Conservation (phyloP, 2,888 invertebrate species). For the Morpho deidamia region DNA sequence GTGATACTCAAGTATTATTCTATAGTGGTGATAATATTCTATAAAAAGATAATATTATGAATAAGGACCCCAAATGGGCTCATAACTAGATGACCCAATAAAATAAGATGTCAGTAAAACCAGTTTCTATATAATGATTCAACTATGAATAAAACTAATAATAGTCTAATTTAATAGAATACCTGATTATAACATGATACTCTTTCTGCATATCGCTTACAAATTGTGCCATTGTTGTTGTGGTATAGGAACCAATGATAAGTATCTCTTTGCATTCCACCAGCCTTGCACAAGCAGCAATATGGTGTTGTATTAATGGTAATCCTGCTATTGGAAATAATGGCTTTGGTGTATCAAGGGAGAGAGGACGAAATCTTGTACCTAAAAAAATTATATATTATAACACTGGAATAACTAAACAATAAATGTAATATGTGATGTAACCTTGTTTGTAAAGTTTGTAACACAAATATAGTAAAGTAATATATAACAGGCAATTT, state of each 20-base stretch:
- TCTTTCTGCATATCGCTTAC: constrained; percentile 90
- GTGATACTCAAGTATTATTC: neutral
- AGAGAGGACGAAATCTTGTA: constrained; percentile 97
- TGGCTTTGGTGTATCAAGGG: constrained; percentile 98
- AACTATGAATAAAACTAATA: too few species aligned
- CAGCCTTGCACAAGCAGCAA: constrained; percentile 92
- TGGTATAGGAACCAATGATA: constrained; percentile 95
- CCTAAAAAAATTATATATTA: constrained; percentile 78
- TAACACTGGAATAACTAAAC: neutral
- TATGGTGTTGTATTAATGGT: constrained; percentile 97
- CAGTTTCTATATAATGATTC: too few species aligned
- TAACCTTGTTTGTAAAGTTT: too few species aligned
- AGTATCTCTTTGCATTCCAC: constrained; percentile 92
- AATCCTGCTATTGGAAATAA: constrained; percentile 97
- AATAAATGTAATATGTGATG: too few species aligned
- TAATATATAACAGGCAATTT: too few species aligned
- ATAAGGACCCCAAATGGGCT: too few species aligned
- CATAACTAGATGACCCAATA: too few species aligned
- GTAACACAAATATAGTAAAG: too few species aligned
- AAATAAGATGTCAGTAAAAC: too few species aligned
- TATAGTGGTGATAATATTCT: too few species aligned
- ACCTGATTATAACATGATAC: constrained; percentile 90
- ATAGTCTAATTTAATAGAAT: neutral
- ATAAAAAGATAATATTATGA: too few species aligned
- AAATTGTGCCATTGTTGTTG: constrained; percentile 91